Conservation (phyloP, 1,140 invertebrate genomes). For the Chymomyza costata region DNA sequence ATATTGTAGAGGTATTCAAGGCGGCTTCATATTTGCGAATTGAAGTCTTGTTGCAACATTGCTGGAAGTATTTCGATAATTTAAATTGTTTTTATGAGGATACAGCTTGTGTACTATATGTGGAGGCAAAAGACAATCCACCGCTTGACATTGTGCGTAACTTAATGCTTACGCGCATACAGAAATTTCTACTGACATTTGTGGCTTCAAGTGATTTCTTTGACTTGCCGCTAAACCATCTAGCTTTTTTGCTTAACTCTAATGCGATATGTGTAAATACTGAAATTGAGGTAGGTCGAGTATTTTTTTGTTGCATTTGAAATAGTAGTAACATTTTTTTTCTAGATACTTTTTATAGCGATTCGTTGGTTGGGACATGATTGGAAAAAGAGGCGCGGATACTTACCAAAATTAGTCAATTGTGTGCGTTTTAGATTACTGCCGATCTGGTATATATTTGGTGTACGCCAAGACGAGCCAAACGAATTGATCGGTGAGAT, state of each 20-base stretch:
- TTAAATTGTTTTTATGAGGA: conserved; percentile 82
- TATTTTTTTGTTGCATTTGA: too few relatives aligned
- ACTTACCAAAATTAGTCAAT: conserved; percentile 4
- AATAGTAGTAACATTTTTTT: neutral
- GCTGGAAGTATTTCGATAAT: conserved; percentile 82
- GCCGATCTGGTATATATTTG: conserved; percentile 50
- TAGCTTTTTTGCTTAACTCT: conserved; percentile 80
- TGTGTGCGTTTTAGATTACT: conserved; percentile 39
- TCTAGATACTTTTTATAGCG: conserved; percentile 34
- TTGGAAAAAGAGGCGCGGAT: conserved; percentile 18
- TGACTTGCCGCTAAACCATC: conserved; percentile 79
- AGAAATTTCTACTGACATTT: conserved; percentile 83
- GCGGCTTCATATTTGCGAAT: conserved; percentile 82
- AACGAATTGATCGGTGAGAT: conserved; percentile 19
- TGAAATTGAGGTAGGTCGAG: conserved; percentile 77
- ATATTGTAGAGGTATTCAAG: conserved; percentile 82
- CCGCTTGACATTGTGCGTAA: conserved; percentile 66
- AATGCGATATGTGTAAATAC: conserved; percentile 82
- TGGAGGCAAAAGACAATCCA: conserved; percentile 77
- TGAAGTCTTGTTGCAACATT: conserved; percentile 83
- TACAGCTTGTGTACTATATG: conserved; percentile 79
- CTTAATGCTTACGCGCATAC: conserved; percentile 85
- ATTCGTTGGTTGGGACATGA: conserved; percentile 46
- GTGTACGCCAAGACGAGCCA: conserved; percentile 30
- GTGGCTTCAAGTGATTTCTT: conserved; percentile 84